These are phyloP conservation scores for Gavialis gangeticus DNA, from an alignment of 2,113 vertebrate genomes.

Conservation along the genomic window DNA sequence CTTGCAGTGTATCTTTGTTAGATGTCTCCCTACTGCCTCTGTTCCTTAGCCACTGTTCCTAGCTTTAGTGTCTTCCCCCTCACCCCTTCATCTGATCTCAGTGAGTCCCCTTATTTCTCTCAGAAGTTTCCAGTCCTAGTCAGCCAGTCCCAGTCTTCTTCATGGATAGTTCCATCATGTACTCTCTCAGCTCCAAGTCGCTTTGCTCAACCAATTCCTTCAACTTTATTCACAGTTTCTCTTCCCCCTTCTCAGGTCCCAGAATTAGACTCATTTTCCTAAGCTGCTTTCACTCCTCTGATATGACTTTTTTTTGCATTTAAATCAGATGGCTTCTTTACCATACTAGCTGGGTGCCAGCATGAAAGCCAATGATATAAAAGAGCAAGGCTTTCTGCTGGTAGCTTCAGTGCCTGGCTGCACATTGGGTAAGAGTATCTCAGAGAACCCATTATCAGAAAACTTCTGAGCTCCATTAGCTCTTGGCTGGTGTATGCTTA, in stretches of 20 bases:
- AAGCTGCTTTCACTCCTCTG: neutral
- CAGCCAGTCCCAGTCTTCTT: neutral
- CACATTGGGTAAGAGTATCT: neutral
- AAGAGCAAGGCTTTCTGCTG: neutral
- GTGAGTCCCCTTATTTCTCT: neutral
- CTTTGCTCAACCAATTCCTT: neutral
- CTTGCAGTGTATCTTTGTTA: neutral
- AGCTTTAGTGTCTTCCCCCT: neutral
- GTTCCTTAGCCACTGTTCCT: neutral
- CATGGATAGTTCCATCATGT: neutral
- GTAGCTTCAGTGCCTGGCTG: neutral
- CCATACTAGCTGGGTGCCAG: rapidly evolving
- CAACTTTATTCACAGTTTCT: neutral
- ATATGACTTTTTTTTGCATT: neutral
- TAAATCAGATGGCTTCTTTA: neutral
- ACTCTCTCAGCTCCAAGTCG: neutral
- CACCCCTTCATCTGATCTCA: neutral
- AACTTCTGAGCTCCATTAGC: neutral
- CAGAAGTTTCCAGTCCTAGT: neutral
- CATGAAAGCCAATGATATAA: neutral
- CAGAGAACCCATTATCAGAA: neutral
- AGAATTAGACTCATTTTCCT: neutral
- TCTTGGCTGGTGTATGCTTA: neutral
- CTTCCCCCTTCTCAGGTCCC: neutral
- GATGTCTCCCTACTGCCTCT: neutral